These are phyloP conservation scores for Petrolisthes cinctipes DNA, from an alignment of 2,888 invertebrate genomes.

Conservation along the genomic window DNA sequence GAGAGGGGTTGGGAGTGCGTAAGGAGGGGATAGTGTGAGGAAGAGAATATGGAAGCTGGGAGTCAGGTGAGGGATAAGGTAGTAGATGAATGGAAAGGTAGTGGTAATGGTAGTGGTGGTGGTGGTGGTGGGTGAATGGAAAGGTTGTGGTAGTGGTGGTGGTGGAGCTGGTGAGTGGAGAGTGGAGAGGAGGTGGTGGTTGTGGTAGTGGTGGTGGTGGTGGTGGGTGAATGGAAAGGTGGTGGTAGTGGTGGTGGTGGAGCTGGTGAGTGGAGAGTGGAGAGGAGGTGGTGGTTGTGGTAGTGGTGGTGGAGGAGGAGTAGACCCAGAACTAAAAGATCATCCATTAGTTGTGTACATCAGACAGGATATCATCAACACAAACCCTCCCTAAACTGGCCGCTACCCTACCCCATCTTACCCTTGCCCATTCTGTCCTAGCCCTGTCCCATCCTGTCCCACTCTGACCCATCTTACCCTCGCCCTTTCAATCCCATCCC, in stretches of 20 bases:
- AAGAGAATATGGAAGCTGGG: too few relatives aligned
- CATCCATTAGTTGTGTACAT: neutral
- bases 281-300: neutral
- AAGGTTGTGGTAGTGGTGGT: neutral
- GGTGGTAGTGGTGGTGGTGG: neutral
- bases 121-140: neutral
- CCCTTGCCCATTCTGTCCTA: too few relatives aligned
- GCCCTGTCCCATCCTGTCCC: too few relatives aligned
- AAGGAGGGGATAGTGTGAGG: neutral
- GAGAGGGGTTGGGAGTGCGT: too few relatives aligned
- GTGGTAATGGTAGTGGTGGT: neutral
- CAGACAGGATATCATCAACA: slow-evolving; percentile 11
- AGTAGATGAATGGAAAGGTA: neutral
- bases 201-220: neutral
- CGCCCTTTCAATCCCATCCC: too few relatives aligned
- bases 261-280: neutral
- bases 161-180: neutral
- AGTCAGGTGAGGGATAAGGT: too few relatives aligned
- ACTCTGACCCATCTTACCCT: too few relatives aligned
- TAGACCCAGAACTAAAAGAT: neutral
- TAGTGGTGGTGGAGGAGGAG: neutral
- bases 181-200: neutral
- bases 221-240: neutral
- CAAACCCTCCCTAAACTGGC: neutral
- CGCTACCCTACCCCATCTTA: too few relatives aligned